Percentiles rank a stretch among this genome's conserved stretches.
Conservation (phyloP, 2,113 vertebrate genomes). For the crab-eating macaque (Macaca fascicularis) region T2T-MFA8v1.1 NC_088388.1:132062001-132062500, state of each 20-base stretch:
- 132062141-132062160: background rate
- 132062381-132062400: background rate
- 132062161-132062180: background rate
- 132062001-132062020: conserved; percentile 53
- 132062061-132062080: conserved; percentile 9
- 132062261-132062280: background rate
- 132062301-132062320: background rate
- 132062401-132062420: background rate
- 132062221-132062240: background rate
- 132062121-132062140: conserved; percentile 16
- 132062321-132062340: background rate
- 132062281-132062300: background rate
- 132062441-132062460: background rate
- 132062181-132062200: background rate
- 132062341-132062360: background rate
- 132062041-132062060: background rate
- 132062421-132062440: background rate
- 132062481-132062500: background rate
- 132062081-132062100: conserved; percentile 26
- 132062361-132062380: too few relatives aligned
- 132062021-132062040: conserved; percentile 50
- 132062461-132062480: fast-evolving
- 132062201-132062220: conserved; percentile 12
- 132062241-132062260: background rate
- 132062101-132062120: background rate